Percentiles rank a stretch among this genome's conserved stretches.
Conservation (phyloP, 1,140 invertebrate genomes). For the Nasonia giraulti region DNA sequence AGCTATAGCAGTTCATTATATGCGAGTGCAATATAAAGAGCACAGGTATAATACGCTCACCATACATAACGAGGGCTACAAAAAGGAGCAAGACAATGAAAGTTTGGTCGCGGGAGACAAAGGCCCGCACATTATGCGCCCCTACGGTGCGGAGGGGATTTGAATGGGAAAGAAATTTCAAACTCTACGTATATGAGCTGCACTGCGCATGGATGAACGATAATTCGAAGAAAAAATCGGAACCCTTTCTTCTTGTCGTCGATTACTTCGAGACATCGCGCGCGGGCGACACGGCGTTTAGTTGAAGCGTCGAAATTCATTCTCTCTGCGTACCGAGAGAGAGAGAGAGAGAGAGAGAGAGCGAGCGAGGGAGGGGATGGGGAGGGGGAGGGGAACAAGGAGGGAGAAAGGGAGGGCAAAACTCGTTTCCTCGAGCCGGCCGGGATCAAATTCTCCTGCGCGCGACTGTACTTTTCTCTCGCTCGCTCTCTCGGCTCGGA, state of each 20-base stretch:
- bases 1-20: not conserved
- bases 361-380: too few relatives aligned
- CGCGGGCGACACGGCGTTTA: not conserved
- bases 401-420: constrained; percentile 1
- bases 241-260: not conserved
- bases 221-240: not conserved
- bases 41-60: not conserved
- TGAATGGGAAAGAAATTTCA: not conserved
- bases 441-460: constrained; percentile 42
- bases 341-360: not conserved
- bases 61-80: not conserved
- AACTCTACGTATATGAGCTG: too few relatives aligned
- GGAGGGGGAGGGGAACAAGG: too few relatives aligned
- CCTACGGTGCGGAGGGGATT: not conserved
- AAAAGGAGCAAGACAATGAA: constrained; percentile 38
- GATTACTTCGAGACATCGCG: not conserved
- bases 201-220: not conserved
- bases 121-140: not conserved
- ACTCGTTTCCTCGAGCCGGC: constrained; percentile 33
- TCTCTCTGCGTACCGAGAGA: constrained; percentile 16
- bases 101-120: constrained; percentile 20
- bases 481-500: not conserved
- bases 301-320: constrained; percentile 16
- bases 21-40: not conserved
- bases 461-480: constrained; percentile 23